Percentiles rank a stretch among this genome's conserved stretches.
phyloP scores from a whole-genome alignment of 2,797 vertebrate species.

The Sarcoramphus papa region DNA sequence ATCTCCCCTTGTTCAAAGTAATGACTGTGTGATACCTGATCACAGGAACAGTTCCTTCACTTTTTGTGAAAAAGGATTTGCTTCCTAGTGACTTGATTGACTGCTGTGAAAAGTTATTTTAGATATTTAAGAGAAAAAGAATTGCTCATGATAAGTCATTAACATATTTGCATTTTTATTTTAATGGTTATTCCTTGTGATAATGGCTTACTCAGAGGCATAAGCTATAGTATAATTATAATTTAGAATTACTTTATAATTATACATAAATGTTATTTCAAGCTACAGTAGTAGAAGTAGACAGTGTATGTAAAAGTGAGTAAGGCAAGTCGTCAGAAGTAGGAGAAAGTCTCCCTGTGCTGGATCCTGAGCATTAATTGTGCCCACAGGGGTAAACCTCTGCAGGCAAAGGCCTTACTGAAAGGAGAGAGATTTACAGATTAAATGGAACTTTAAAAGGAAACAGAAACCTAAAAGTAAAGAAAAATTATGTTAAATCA shows the following conservation, averaged over 20 bases:
- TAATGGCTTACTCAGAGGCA: not conserved
- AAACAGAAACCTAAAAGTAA: not conserved
- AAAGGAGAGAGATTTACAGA: not conserved
- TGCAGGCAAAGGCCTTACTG: not conserved
- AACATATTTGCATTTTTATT: slow-evolving; percentile 24
- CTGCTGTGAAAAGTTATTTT: slow-evolving; percentile 17
- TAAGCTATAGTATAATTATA: not conserved
- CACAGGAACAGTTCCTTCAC: not conserved
- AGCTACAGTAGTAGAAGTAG: not conserved
- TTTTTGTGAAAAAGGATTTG: slow-evolving; percentile 9
- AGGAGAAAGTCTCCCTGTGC: not conserved
- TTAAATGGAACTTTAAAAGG: not conserved
- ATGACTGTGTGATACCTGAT: not conserved
- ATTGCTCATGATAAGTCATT: slow-evolving; percentile 7
- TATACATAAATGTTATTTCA: slow-evolving; percentile 16
- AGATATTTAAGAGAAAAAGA: not conserved
- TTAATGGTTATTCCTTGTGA: slow-evolving; percentile 5
- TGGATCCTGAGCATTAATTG: not conserved
- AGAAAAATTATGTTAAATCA: not conserved
- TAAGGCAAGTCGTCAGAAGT: not conserved
- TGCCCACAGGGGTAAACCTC: not conserved
- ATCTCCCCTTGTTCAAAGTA: not conserved
- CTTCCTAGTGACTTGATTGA: not conserved
- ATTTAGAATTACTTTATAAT: slow-evolving; percentile 26
- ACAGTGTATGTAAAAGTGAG: not conserved